A percentile compares a stretch with the other conserved stretches of the same genome.
Conservation (phyloP, 2,113 vertebrate species). For the Lepisosteus oculatus region DNA sequence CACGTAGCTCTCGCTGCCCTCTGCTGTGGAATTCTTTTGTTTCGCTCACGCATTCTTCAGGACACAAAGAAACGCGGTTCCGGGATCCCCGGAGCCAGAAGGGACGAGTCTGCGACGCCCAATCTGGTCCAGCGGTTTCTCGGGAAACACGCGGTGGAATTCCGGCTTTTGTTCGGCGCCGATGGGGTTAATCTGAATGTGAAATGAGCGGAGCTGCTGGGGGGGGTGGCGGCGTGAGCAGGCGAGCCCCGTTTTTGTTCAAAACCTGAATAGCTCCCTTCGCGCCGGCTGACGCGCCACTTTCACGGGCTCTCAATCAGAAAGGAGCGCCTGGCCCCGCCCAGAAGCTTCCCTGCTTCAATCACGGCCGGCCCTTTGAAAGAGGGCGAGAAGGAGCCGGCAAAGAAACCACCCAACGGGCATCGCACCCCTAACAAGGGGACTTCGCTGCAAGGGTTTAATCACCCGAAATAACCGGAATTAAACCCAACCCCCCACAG, state of each 20-base stretch:
- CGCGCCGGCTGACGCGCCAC: constrained; percentile 22
- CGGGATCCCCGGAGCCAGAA: too few species aligned
- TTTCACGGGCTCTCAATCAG: constrained; percentile 42
- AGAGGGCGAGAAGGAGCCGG: not conserved
- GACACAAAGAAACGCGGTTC: too few species aligned
- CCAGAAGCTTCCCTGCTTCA: not conserved
- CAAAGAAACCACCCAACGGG: not conserved
- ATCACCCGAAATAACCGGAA: constrained; percentile 1
- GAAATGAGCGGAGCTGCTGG: constrained; percentile 26
- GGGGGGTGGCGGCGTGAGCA: constrained; percentile 17
- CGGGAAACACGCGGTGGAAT: constrained; percentile 26
- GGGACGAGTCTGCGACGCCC: too few species aligned
- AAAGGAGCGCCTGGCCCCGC: constrained; percentile 3
- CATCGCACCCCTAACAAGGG: not conserved
- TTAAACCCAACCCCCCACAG: too few species aligned
- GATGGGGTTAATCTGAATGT: constrained; percentile 32
- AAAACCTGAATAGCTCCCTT: constrained; percentile 17
- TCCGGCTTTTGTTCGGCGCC: constrained; percentile 30
- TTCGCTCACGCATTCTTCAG: too few species aligned
- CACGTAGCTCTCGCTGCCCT: too few species aligned
- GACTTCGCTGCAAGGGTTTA: not conserved
- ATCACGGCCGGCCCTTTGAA: not conserved
- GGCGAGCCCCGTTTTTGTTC: constrained; percentile 27
- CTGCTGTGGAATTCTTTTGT: too few species aligned
- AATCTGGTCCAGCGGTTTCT: not conserved